A percentile compares a stretch with the other conserved stretches of the same genome.
Conservation (phyloP, 2,888 invertebrate species). For the Cryptus viduatorius region DNA sequence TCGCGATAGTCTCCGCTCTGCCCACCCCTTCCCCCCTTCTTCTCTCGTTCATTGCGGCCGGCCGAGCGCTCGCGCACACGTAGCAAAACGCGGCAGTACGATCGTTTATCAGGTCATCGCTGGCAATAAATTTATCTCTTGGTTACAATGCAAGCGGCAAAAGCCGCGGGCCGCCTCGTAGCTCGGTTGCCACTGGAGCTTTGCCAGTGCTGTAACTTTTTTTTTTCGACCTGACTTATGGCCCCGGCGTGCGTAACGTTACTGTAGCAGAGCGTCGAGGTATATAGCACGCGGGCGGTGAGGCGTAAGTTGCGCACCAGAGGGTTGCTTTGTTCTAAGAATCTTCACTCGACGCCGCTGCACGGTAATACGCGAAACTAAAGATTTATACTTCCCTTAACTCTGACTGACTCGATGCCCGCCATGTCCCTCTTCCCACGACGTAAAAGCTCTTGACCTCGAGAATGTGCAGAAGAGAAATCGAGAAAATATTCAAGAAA, state of each 20-base stretch:
- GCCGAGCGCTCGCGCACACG: constrained; percentile 18
- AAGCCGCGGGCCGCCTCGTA: constrained; percentile 41
- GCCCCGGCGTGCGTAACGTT: constrained; percentile 66
- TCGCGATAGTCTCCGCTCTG: constrained; percentile 29
- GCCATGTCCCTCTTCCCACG: background rate
- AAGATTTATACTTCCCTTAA: constrained; percentile 20
- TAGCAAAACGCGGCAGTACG: constrained; percentile 51
- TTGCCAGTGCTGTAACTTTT: constrained; percentile 77
- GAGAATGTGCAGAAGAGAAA: constrained; percentile 3
- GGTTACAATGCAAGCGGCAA: constrained; percentile 75
- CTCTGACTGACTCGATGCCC: background rate
- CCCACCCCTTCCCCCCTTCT: background rate
- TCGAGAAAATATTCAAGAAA: constrained; percentile 40
- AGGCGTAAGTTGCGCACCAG: constrained; percentile 42
- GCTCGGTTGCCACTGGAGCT: constrained; percentile 70
- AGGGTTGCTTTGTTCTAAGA: constrained; percentile 73
- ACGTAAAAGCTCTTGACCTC: constrained; percentile 28
- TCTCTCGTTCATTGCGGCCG: background rate
- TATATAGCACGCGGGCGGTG: constrained; percentile 12
- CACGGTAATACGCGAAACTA: background rate
- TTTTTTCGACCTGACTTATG: constrained; percentile 73
- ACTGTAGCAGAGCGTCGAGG: constrained; percentile 13
- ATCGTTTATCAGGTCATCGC: constrained; percentile 77
- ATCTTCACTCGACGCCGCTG: constrained; percentile 34
- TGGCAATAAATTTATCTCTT: constrained; percentile 77